Percentiles rank a stretch among this genome's conserved stretches.
Evolutionary conservation across 2,113 vertebrate species (phyloP).

Genomic region (Asarcornis scutulata): DNA sequence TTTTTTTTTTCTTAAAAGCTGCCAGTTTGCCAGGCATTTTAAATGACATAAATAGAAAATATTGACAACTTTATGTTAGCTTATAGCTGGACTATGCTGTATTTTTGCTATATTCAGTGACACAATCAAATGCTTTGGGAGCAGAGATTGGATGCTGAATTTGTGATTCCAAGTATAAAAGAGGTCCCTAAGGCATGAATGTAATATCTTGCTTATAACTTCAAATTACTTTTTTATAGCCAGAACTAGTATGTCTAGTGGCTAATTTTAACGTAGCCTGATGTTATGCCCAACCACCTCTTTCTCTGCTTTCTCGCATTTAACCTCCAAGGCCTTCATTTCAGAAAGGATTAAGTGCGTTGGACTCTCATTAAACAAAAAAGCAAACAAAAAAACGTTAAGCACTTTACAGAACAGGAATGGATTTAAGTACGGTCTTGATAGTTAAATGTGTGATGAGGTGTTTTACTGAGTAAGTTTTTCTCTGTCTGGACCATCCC

Average conservation of each 20-base stretch:
- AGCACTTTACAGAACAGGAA: not conserved
- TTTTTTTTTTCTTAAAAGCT: not conserved
- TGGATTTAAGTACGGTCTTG: not conserved
- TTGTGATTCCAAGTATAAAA: slow-evolving; percentile 7
- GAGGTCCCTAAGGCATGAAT: not conserved
- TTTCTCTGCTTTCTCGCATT: not conserved
- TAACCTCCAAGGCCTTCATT: not conserved
- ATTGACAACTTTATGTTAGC: not conserved
- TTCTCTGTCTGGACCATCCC: not conserved
- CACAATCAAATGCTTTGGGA: slow-evolving; percentile 2
- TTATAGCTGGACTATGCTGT: not conserved
- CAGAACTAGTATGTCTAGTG: not conserved
- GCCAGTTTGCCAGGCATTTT: not conserved
- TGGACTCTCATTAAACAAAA: not conserved
- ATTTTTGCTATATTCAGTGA: slow-evolving; percentile 3
- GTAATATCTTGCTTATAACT: slow-evolving; percentile 43
- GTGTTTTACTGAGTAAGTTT: not conserved
- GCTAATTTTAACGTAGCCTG: not conserved
- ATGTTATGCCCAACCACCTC: not conserved
- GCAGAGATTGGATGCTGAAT: not conserved
- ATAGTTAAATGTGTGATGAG: not conserved
- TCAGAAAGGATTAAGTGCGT: not conserved
- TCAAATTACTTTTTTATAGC: slow-evolving; percentile 27
- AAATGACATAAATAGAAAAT: not conserved
- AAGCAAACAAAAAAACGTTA: not conserved